Percentiles rank a stretch among this genome's conserved stretches.
phyloP scores from a whole-genome alignment of 2,113 vertebrate species.

The Oreochromis aureus region DNA sequence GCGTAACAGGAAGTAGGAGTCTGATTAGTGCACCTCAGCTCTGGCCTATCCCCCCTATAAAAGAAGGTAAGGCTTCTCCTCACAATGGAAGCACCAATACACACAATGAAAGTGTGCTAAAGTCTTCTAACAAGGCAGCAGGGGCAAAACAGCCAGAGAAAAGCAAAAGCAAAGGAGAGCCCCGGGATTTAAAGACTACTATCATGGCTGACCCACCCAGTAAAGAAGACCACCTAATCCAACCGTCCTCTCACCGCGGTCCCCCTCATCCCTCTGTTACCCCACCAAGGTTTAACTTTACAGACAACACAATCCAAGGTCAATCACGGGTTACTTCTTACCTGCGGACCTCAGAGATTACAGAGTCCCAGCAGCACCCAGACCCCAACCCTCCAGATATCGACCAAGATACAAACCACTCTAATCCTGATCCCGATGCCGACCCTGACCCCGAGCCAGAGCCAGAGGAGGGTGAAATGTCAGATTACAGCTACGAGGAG shows the following conservation, averaged over 20 bases:
- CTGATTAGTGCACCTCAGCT: slow-evolving; percentile 59
- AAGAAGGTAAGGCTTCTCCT: slow-evolving; percentile 42
- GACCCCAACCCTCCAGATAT: slow-evolving; percentile 55
- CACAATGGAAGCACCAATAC: slow-evolving; percentile 59
- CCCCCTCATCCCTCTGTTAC: not conserved
- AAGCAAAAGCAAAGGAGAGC: slow-evolving; percentile 27
- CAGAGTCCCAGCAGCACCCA: slow-evolving; percentile 63
- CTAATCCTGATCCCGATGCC: slow-evolving; percentile 49
- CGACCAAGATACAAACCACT: slow-evolving; percentile 50
- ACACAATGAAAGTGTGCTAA: slow-evolving; percentile 41
- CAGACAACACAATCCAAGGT: slow-evolving; percentile 30
- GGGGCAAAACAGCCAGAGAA: slow-evolving; percentile 11
- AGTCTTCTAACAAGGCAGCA: slow-evolving; percentile 34
- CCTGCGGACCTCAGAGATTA: slow-evolving; percentile 78
- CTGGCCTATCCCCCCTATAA: slow-evolving; percentile 56
- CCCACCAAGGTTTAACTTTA: slow-evolving; percentile 49
- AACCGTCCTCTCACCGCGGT: not conserved
- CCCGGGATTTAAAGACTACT: not conserved
- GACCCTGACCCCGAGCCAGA: slow-evolving; percentile 59
- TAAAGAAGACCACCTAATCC: slow-evolving; percentile 23
- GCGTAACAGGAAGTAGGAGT: slow-evolving; percentile 30
- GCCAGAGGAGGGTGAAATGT: slow-evolving; percentile 79
- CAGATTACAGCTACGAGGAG: slow-evolving; percentile 87
- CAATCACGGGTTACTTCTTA: slow-evolving; percentile 77
- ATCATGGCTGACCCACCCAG: not conserved